phyloP scores from a whole-genome alignment of 2,797 vertebrate species.

The Macrochelys suwanniensis region DNA sequence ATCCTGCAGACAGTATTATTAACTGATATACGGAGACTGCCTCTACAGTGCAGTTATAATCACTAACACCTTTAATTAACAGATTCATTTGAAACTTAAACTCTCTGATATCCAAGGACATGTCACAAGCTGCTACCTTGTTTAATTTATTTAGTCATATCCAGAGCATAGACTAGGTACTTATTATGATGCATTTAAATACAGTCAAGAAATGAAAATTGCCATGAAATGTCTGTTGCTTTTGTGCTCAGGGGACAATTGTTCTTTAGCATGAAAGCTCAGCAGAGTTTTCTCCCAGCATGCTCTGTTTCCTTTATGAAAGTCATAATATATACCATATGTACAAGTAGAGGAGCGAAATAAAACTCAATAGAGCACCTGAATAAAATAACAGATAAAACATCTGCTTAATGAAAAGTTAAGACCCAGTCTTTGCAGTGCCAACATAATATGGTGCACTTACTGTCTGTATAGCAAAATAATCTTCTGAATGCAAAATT shows the following conservation, averaged over 20 bases:
- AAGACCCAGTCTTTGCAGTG: not conserved
- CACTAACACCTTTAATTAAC: slow-evolving; percentile 11
- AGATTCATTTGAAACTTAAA: not conserved
- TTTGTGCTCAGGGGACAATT: not conserved
- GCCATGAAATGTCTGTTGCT: not conserved
- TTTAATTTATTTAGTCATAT: not conserved
- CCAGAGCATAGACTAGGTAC: not conserved
- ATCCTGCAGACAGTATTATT: not conserved
- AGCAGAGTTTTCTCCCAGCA: slow-evolving; percentile 19
- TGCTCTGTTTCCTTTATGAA: slow-evolving; percentile 40
- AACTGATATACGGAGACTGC: not conserved
- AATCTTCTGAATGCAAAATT: not conserved
- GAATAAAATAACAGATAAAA: slow-evolving; percentile 34
- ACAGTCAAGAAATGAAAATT: slow-evolving; percentile 28
- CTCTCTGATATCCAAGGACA: not conserved
- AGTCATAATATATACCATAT: slow-evolving; percentile 43
- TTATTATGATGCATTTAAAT: not conserved
- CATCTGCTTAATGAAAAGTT: slow-evolving; percentile 45
- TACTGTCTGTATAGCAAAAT: not conserved
- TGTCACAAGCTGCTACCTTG: slow-evolving; percentile 6
- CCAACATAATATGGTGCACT: not conserved
- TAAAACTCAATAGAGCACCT: slow-evolving; percentile 37
- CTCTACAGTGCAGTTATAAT: not conserved
- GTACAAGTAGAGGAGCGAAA: slow-evolving; percentile 39
- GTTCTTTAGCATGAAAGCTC: slow-evolving; percentile 19